Evolutionary conservation across 1,140 invertebrate genomes (phyloP), one percentile per base, ranked within the genome.

Genomic region (Drosophila teissieri): DNA sequence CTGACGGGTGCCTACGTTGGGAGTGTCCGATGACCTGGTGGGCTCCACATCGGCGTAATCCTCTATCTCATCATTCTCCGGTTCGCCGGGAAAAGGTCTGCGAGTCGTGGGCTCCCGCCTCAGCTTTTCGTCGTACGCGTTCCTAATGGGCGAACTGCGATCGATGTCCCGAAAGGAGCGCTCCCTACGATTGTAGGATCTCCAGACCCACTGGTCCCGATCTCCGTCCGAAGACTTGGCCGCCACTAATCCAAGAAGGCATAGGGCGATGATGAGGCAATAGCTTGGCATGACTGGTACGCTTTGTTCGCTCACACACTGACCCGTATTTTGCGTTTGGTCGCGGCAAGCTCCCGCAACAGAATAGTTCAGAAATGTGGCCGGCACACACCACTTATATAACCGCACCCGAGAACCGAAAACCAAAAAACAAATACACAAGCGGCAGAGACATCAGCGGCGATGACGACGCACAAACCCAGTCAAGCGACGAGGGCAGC

Each of bases 301-400:
- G 51, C 5, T 62, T 49, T 31, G 53, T 78, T 85, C 57, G 61
- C 44, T 68, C 37, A 80, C 82, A 81, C 82, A 85, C 70, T 86
- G 82, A 86, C 78, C 83, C 82, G 82, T 82, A 64, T 86, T 88
- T 86, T 60, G 37, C 68, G 81, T 60, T 85, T 80, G 64, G 40
- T 65, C 65, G 78, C 78, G 54, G 62, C 79, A 45, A 68, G 54
- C 77, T 67, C 39, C 60, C 51, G 37, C 67, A 54, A 64, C 65
- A 80, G 82, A 90, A 90, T 90, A 86, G 82, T 83, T 90, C 55
- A 64, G 57, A 69, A 56, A 55, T 73, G 73, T 63, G 63, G 69
- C 46, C 62, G 77, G 63, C 86, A 64, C 82, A 86, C 88, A 82
- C 86, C 90, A 73, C 88, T 90, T 90, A 90, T 91, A 90, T 90